phyloP scores from a whole-genome alignment of 2,888 invertebrate species.

The Noctua pronuba region DNA sequence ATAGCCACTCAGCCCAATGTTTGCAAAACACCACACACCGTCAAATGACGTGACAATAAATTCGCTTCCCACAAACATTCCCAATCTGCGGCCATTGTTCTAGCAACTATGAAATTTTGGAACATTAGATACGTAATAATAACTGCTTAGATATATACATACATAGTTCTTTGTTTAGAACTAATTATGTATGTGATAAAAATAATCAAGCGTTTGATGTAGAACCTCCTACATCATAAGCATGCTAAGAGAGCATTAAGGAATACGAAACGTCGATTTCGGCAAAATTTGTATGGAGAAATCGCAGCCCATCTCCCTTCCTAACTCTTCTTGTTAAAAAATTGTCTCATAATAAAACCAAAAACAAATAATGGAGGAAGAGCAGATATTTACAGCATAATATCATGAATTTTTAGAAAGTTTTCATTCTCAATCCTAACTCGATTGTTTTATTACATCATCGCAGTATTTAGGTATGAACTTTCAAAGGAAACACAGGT shows the following conservation, averaged over 20 bases:
- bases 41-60: conserved; percentile 68
- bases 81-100: conserved; percentile 71
- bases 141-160: conserved; percentile 42
- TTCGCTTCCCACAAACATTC: conserved; percentile 71
- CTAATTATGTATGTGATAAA: conserved; percentile 33
- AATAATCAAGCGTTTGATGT: conserved; percentile 15
- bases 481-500: background rate
- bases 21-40: conserved; percentile 69
- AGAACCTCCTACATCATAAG: background rate
- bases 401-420: too few species aligned
- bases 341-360: background rate
- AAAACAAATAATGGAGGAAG: background rate
- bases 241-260: conserved; percentile 18
- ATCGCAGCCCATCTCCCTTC: too few species aligned
- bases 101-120: conserved; percentile 68
- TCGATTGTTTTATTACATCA: background rate
- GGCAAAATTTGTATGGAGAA: too few species aligned
- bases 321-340: background rate
- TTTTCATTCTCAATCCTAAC: background rate
- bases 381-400: background rate
- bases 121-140: conserved; percentile 57
- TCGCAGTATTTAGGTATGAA: background rate
- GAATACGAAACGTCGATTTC: too few species aligned
- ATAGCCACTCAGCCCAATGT: conserved; percentile 62
- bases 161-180: conserved; percentile 31